phyloP scores from a whole-genome alignment of 2,888 invertebrate genomes.

The Boloria selene region DNA sequence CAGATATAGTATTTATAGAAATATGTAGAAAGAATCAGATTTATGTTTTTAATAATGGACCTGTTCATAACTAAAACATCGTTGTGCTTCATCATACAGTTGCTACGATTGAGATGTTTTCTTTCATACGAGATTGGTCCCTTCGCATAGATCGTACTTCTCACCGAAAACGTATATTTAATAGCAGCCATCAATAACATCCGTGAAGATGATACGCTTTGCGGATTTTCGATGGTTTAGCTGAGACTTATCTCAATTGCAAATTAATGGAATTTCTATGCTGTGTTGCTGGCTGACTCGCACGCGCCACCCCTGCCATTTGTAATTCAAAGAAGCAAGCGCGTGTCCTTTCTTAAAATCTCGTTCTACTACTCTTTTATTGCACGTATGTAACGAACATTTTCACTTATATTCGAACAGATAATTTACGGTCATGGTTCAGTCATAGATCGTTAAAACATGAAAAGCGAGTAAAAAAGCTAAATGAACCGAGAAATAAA shows the following conservation, averaged over 20 bases:
- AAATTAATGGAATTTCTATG: conserved; percentile 77
- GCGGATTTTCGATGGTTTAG: conserved; percentile 67
- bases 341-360: conserved; percentile 50
- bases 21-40: not conserved
- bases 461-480: conserved; percentile 74
- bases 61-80: conserved; percentile 52
- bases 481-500: conserved; percentile 61
- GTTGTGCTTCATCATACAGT: conserved; percentile 67
- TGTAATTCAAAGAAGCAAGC: conserved; percentile 69
- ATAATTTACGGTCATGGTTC: conserved; percentile 54
- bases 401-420: conserved; percentile 36
- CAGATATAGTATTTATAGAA: too few species aligned
- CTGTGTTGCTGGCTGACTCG: conserved; percentile 55
- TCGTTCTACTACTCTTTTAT: conserved; percentile 22
- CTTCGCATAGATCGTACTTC: conserved; percentile 53
- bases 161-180: conserved; percentile 77
- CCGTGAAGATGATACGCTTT: conserved; percentile 72
- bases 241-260: conserved; percentile 75
- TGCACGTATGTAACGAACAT: not conserved
- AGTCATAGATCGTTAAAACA: conserved; percentile 72
- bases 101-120: conserved; percentile 76
- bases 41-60: conserved; percentile 14
- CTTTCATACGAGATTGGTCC: conserved; percentile 65
- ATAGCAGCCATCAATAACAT: conserved; percentile 81
- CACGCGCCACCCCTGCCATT: conserved; percentile 56